These are phyloP conservation scores for Eumaeus atala DNA, from an alignment of 1,140 invertebrate genomes.

Conservation along the genomic window DNA sequence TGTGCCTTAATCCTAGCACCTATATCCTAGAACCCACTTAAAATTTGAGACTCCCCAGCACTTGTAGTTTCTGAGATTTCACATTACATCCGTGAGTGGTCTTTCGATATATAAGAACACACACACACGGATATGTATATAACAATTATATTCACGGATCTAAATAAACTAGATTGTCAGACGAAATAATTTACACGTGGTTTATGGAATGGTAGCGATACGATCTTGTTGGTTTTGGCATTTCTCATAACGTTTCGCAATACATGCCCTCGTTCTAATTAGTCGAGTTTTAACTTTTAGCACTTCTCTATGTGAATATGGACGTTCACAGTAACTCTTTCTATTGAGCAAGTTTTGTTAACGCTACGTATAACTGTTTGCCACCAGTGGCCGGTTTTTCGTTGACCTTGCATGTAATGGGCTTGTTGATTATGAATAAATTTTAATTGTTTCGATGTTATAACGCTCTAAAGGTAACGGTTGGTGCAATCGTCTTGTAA, in stretches of 20 bases:
- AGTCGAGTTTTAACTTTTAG: slow-evolving; percentile 40
- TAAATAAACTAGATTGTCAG: too few species aligned
- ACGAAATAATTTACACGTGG: not conserved
- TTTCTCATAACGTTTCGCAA: slow-evolving; percentile 54
- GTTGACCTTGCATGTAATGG: not conserved
- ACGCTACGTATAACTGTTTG: slow-evolving; percentile 14
- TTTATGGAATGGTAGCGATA: not conserved
- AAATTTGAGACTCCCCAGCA: too few species aligned
- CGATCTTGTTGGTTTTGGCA: slow-evolving; percentile 12
- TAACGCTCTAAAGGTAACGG: not conserved
- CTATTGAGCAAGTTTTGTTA: slow-evolving; percentile 44
- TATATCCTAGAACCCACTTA: too few species aligned
- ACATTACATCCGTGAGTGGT: too few species aligned
- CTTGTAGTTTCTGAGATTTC: too few species aligned
- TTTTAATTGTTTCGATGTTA: slow-evolving; percentile 9
- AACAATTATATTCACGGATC: too few species aligned
- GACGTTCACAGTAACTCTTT: slow-evolving; percentile 11
- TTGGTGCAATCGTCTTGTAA: not conserved
- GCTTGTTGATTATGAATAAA: slow-evolving; percentile 16
- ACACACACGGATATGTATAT: too few species aligned
- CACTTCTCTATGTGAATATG: slow-evolving; percentile 36
- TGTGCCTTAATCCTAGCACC: too few species aligned
- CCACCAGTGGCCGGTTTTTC: not conserved
- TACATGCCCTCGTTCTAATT: slow-evolving; percentile 51
- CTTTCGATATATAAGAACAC: too few species aligned